Percentiles rank a stretch among this genome's conserved stretches.
Conservation (phyloP, 2,797 vertebrate genomes). For the Oophaga sylvatica region DNA sequence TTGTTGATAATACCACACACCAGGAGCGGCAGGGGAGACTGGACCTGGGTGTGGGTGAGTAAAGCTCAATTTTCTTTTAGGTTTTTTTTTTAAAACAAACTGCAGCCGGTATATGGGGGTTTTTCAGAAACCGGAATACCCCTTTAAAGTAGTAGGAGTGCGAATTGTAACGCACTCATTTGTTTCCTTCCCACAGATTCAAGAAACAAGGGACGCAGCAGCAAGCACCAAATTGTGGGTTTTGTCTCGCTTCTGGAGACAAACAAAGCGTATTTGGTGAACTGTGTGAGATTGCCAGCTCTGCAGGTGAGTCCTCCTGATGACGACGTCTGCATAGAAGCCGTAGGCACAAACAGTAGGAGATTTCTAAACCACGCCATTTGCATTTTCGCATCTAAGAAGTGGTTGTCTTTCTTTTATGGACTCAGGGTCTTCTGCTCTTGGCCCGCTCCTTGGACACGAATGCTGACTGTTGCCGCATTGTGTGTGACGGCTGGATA, state of each 20-base stretch:
- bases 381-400: too few relatives aligned
- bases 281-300: constrained; percentile 84
- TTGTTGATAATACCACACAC: too few relatives aligned
- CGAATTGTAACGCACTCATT: neutral
- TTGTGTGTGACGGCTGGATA: constrained; percentile 89
- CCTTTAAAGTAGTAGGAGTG: neutral
- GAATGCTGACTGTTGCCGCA: constrained; percentile 81
- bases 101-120: too few relatives aligned
- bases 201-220: constrained; percentile 72
- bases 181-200: constrained; percentile 68
- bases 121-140: too few relatives aligned
- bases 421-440: constrained; percentile 81
- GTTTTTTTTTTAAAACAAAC: too few relatives aligned
- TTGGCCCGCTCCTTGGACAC: constrained; percentile 85
- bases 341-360: too few relatives aligned
- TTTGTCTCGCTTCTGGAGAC: constrained; percentile 93
- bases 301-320: constrained; percentile 78
- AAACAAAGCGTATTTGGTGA: constrained; percentile 88
- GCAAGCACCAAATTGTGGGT: constrained; percentile 84
- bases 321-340: too few relatives aligned
- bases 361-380: too few relatives aligned
- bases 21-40: too few relatives aligned
- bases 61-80: too few relatives aligned
- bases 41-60: too few relatives aligned
- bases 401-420: neutral